Conservation (phyloP, 2,797 vertebrate genomes). For the Macropus fuliginosus region DNA sequence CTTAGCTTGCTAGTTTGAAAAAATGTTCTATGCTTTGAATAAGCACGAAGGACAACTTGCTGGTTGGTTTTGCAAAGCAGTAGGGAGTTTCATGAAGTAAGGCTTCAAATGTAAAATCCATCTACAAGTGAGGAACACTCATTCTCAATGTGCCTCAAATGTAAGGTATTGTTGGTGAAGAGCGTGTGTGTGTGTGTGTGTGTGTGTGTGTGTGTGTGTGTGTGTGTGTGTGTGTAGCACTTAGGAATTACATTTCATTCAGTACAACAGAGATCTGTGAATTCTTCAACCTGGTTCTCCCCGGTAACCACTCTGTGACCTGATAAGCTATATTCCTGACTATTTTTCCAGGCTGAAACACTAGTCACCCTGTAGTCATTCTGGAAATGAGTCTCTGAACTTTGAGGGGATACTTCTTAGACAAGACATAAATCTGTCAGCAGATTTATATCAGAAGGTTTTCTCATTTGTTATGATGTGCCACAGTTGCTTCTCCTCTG, state of each 20-base stretch:
- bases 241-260: neutral
- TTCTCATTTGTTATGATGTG: neutral
- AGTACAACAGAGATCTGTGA: neutral
- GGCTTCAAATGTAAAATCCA: neutral
- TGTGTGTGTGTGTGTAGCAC: too few relatives aligned
- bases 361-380: neutral
- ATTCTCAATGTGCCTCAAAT: neutral
- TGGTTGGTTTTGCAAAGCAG: neutral
- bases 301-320: neutral
- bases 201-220: neutral
- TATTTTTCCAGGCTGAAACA: neutral
- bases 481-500: neutral
- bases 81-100: neutral
- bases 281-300: neutral
- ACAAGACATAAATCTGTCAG: neutral
- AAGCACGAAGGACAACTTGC: neutral
- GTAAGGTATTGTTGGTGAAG: neutral
- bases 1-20: neutral
- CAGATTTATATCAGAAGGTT: neutral
- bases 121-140: neutral
- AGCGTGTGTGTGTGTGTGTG: neutral
- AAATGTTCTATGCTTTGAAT: neutral
- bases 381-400: neutral
- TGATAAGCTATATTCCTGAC: neutral
- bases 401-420: neutral